Evolutionary conservation across 2,797 vertebrate species (phyloP), one percentile per base, ranked within the genome.

Genomic region (Artibeus jamaicensis): DNA sequence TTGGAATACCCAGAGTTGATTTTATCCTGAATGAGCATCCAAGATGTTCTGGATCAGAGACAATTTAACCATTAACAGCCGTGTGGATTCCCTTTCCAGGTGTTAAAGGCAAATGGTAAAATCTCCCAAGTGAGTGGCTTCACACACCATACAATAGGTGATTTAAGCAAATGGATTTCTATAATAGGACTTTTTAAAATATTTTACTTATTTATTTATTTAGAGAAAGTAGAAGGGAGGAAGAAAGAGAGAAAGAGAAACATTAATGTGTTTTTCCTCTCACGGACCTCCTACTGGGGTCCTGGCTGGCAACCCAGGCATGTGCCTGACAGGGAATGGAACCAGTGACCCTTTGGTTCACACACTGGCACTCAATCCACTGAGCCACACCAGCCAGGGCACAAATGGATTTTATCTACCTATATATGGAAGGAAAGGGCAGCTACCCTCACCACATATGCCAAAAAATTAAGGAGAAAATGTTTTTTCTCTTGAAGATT

Each of bases 31-130:
- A 55, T 44, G 2, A 42, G 19, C 9, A 73, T 3, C 3, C 6
- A 53, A 89, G 3, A 29, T 50, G 3, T 82, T 93, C 55, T 86
- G 37, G 34, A 59, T 92, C 59, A 93, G 81, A 95, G 37, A 79
- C 29, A 78, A 46, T 9, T 83, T 89, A 59, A 18, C 53, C 48
- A 48, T 70, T 65, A 68, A 57, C 39, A 65, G 21, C 42, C 77
- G 9, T 34, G 11, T n/a, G 46, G 8, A 67, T n/a, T 7, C 1
- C 4, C 5, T 62, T 42, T 37, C 29, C 37, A 0, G 4, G 2
- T 37, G 44, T 76, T 65, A 70, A 90, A 70, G 1, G 7, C n/a
- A 94, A 16, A 39, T 32, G 22, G 14, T 74, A 85, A 96, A 48
- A 44, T 82, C 4, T 89, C n/a, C 48, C 76, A 2, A 18, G 14